Evolutionary conservation across 2,888 invertebrate genomes (phyloP).

Genomic region (Pyrochroa serraticornis): DNA sequence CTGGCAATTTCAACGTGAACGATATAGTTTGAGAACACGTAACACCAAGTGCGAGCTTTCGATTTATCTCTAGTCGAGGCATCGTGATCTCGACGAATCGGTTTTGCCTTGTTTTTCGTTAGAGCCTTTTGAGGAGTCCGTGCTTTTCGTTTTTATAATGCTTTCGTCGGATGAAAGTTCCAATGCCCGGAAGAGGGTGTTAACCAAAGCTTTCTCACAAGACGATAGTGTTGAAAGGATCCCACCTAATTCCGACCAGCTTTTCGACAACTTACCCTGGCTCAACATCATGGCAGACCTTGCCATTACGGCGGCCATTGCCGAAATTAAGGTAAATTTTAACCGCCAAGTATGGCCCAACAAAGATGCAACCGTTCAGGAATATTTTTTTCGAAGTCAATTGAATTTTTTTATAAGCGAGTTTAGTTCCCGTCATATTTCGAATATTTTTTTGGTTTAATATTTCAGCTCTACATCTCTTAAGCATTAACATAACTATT

Average conservation of each 20-base stretch:
- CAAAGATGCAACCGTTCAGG: too few species aligned
- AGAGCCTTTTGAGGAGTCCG: conserved; percentile 3
- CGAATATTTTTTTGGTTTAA: too few species aligned
- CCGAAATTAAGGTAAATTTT: conserved; percentile 54
- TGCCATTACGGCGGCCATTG: conserved; percentile 54
- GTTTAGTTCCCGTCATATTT: too few species aligned
- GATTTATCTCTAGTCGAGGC: conserved; percentile 7
- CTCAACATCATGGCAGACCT: conserved; percentile 56
- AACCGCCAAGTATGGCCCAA: not conserved
- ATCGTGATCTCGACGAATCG: not conserved
- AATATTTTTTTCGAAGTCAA: too few species aligned
- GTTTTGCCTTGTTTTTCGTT: not conserved
- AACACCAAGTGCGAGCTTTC: not conserved
- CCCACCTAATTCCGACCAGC: conserved; percentile 53
- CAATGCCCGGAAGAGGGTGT: conserved; percentile 44
- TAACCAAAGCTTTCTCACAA: conserved; percentile 46
- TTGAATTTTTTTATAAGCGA: too few species aligned
- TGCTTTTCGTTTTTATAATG: conserved; percentile 37
- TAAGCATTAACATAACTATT: too few species aligned
- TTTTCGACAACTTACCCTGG: conserved; percentile 55
- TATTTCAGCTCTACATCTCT: too few species aligned
- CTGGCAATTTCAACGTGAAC: too few species aligned
- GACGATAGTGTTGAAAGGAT: conserved; percentile 48
- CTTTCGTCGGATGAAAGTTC: conserved; percentile 48
- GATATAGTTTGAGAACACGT: not conserved